Conservation (phyloP, 2,888 invertebrate species). For the Agrotis ipsilon region DNA sequence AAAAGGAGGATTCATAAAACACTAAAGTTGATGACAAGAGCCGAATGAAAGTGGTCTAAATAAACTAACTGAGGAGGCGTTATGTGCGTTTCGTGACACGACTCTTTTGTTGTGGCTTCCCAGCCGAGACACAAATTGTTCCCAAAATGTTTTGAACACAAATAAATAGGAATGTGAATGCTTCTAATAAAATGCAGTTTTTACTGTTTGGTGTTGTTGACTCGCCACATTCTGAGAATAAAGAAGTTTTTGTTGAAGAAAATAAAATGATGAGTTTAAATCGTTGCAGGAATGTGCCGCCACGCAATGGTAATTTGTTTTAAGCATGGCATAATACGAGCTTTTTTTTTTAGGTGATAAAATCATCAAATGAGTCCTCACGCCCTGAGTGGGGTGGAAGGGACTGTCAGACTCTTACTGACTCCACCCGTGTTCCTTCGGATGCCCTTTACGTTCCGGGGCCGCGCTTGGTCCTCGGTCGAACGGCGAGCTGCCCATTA, state of each 20-base stretch:
- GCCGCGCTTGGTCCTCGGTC: no score
- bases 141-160: slow-evolving; percentile 29
- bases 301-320: neutral
- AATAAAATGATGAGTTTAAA: slow-evolving; percentile 8
- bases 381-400: no score
- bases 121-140: slow-evolving; percentile 32
- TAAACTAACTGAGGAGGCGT: slow-evolving; percentile 51
- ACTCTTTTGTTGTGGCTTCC: slow-evolving; percentile 41
- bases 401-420: no score
- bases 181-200: slow-evolving; percentile 38
- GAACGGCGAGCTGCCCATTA: no score
- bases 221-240: neutral
- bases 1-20: slow-evolving; percentile 52
- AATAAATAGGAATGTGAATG: slow-evolving; percentile 28
- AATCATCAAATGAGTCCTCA: no score
- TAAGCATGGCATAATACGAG: no score
- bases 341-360: no score
- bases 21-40: slow-evolving; percentile 34
- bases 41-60: slow-evolving; percentile 47
- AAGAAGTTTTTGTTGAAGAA: slow-evolving; percentile 1
- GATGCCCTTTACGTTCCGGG: no score
- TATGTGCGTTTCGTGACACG: slow-evolving; percentile 55
- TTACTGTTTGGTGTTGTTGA: slow-evolving; percentile 8
- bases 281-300: neutral
- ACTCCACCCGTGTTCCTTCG: no score